Percentiles rank a stretch among this genome's conserved stretches.
phyloP scores from a whole-genome alignment of 1,140 invertebrate species.

The Archivesica marissinica region DNA sequence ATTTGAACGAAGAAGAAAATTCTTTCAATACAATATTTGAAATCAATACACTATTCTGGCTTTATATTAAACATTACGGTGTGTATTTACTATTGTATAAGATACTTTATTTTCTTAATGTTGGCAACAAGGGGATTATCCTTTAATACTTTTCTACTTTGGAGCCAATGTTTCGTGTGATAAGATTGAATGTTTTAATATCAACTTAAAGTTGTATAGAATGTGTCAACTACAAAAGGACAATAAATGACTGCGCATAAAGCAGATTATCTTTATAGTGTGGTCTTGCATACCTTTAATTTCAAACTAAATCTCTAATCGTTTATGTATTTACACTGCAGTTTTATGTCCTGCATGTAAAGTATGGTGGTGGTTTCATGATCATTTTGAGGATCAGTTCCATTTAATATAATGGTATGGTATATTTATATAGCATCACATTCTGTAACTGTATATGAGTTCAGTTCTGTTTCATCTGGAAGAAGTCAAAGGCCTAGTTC shows the following conservation, averaged over 20 bases:
- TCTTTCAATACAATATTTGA: constrained; percentile 27
- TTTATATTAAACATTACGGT: constrained; percentile 4
- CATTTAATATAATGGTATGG: too few relatives aligned
- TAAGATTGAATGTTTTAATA: background rate
- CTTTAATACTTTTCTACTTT: background rate
- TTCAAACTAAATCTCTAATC: background rate
- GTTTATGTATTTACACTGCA: too few relatives aligned
- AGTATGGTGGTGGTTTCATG: too few relatives aligned
- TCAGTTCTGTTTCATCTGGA: too few relatives aligned
- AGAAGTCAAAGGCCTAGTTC: too few relatives aligned
- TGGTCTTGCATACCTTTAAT: background rate
- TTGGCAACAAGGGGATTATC: background rate
- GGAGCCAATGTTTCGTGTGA: background rate
- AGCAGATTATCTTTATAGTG: background rate
- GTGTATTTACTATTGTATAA: constrained; percentile 3
- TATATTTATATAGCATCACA: too few relatives aligned
- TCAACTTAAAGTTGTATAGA: background rate
- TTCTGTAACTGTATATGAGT: too few relatives aligned
- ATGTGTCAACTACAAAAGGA: background rate
- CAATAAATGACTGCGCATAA: background rate
- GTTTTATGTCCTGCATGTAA: too few relatives aligned
- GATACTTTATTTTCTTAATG: constrained; percentile 10
- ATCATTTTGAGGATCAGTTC: too few relatives aligned
- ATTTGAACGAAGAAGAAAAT: constrained; percentile 26
- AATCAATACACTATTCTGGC: constrained; percentile 34